Percentiles rank a stretch among this genome's conserved stretches.
Conservation (phyloP, 2,888 invertebrate genomes). For the Oegoconia quadripuncta region DNA sequence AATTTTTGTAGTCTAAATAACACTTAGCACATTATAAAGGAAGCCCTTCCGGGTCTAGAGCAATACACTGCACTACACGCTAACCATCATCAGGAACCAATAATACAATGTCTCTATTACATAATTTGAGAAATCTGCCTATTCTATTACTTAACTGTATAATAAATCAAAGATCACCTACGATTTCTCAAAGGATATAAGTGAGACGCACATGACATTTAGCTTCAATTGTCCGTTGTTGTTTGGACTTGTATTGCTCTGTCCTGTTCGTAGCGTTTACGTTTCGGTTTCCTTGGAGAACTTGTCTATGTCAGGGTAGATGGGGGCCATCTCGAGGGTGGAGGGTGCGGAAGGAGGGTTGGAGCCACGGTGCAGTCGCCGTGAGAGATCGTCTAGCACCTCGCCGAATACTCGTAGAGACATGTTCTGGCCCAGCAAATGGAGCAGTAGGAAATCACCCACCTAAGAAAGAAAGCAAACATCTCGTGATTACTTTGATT, state of each 20-base stretch:
- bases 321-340: slow-evolving; percentile 91
- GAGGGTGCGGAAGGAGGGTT: slow-evolving; percentile 92
- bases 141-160: slow-evolving; percentile 3
- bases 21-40: background rate
- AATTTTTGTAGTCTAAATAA: background rate
- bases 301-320: slow-evolving; percentile 89
- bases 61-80: slow-evolving; percentile 7
- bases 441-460: slow-evolving; percentile 91
- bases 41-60: slow-evolving; percentile 1
- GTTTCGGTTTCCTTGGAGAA: slow-evolving; percentile 91
- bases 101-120: slow-evolving; percentile 23
- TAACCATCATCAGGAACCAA: slow-evolving; percentile 14
- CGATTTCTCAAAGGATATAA: slow-evolving; percentile 25
- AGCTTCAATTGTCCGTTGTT: background rate
- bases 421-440: slow-evolving; percentile 92
- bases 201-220: slow-evolving; percentile 21
- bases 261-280: slow-evolving; percentile 60
- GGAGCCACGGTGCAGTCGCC: slow-evolving; percentile 83
- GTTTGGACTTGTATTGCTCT: slow-evolving; percentile 8
- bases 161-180: slow-evolving; percentile 6
- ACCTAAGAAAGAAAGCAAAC: slow-evolving; percentile 75
- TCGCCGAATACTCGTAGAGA: slow-evolving; percentile 89
- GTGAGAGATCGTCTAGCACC: slow-evolving; percentile 87
- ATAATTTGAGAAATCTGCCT: slow-evolving; percentile 23
- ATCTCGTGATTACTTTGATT: background rate